Percentiles rank a stretch among this genome's conserved stretches.
Evolutionary conservation across 2,888 invertebrate species (phyloP).

Genomic region (Torymus texanus): DNA sequence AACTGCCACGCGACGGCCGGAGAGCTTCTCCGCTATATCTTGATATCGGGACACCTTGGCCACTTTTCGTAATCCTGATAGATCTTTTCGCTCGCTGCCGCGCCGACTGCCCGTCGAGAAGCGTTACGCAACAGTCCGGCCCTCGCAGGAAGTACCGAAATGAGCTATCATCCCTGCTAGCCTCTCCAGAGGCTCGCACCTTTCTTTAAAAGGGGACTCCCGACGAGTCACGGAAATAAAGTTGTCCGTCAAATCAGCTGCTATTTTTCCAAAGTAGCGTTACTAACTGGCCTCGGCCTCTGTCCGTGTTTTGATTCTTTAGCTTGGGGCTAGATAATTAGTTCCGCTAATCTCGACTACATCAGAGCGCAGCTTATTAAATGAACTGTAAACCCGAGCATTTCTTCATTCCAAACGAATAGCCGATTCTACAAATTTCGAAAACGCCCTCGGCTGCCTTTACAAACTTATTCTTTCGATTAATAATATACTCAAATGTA

Average conservation of each 20-base stretch:
- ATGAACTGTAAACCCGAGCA: no score
- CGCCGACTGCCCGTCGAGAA: background rate
- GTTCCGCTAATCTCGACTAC: no score
- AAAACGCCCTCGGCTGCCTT: no score
- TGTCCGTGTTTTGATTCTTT: background rate
- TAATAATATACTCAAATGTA: no score
- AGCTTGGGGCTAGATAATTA: no score
- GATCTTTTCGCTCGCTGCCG: conserved; percentile 35
- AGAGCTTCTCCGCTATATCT: conserved; percentile 22
- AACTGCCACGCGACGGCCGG: background rate
- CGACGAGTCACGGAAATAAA: conserved; percentile 37
- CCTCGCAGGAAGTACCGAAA: conserved; percentile 12
- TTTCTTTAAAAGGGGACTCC: conserved; percentile 17
- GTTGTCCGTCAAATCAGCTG: conserved; percentile 33
- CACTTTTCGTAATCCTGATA: conserved; percentile 39
- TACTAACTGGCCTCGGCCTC: conserved; percentile 17
- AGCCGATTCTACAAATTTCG: no score
- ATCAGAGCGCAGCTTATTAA: no score
- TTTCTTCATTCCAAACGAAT: no score
- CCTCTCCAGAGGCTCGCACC: background rate
- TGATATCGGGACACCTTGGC: conserved; percentile 37
- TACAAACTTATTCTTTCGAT: no score
- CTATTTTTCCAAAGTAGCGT: conserved; percentile 34
- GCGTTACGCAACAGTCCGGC: conserved; percentile 10
- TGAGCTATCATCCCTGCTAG: background rate